Evolutionary conservation across 2,888 invertebrate species (phyloP).

Genomic region (Eupelmus urozonus): DNA sequence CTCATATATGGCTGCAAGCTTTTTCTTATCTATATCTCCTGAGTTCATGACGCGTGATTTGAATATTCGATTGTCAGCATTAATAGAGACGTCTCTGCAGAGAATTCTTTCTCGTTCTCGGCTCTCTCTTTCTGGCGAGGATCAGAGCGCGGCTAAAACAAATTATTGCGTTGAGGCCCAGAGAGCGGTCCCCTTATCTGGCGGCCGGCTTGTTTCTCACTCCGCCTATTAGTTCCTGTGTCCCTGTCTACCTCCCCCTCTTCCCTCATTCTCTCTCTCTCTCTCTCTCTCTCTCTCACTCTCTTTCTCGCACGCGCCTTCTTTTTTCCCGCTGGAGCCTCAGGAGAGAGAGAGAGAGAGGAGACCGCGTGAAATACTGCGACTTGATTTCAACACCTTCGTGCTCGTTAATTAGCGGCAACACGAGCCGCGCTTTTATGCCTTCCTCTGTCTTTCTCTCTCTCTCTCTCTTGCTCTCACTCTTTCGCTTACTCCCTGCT

Average conservation of each 20-base stretch:
- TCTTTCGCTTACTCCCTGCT: not conserved
- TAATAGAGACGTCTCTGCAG: slow-evolving; percentile 52
- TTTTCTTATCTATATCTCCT: not conserved
- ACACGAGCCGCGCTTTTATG: slow-evolving; percentile 50
- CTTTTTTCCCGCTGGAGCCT: not conserved
- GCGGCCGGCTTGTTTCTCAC: slow-evolving; percentile 72
- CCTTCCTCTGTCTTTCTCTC: slow-evolving; percentile 1
- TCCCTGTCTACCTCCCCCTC: slow-evolving; percentile 66
- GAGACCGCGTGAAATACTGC: slow-evolving; percentile 70
- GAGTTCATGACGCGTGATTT: slow-evolving; percentile 30
- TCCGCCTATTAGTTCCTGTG: slow-evolving; percentile 74
- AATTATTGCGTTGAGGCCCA: slow-evolving; percentile 71
- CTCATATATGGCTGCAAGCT: not conserved
- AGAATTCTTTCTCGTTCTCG: no score
- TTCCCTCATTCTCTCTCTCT: slow-evolving; percentile 33
- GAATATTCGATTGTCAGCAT: slow-evolving; percentile 52
- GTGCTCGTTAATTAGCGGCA: slow-evolving; percentile 72
- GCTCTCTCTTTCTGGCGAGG: not conserved
- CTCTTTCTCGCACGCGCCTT: slow-evolving; percentile 1
- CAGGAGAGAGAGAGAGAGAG: slow-evolving; percentile 23
- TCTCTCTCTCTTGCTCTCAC: slow-evolving; percentile 11
- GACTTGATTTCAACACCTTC: slow-evolving; percentile 73
- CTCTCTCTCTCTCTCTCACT: no score
- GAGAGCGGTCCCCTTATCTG: slow-evolving; percentile 68
- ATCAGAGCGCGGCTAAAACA: slow-evolving; percentile 59